Percentiles rank a stretch among this genome's conserved stretches.
Conservation (phyloP, 2,797 vertebrate species). For the Ibycter americanus region DNA sequence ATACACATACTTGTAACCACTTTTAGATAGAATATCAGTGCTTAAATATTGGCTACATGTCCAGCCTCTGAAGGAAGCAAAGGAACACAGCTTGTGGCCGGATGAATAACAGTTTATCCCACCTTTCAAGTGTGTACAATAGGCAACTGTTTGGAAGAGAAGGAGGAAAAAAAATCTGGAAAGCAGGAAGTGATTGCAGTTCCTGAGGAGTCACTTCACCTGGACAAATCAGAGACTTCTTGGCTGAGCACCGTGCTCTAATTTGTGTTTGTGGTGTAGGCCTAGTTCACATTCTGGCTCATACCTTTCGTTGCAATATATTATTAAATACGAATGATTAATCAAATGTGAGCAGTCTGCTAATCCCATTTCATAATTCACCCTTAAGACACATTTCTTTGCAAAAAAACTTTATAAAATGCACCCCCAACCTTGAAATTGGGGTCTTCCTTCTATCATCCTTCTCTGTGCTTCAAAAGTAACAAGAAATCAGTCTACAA, state of each 20-base stretch:
- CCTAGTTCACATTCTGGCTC: background rate
- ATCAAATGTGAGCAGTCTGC: background rate
- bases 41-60: background rate
- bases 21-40: background rate
- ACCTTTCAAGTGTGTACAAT: background rate
- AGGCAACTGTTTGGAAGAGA: background rate
- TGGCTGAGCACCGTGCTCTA: background rate
- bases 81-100: background rate
- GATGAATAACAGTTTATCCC: background rate
- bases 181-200: background rate
- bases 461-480: background rate
- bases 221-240: background rate
- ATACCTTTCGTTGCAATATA: background rate
- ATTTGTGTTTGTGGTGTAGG: background rate
- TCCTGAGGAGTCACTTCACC: background rate
- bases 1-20: accelerated
- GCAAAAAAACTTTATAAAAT: background rate
- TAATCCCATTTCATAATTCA: background rate
- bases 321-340: background rate
- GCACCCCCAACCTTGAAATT: background rate
- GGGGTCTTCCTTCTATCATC: background rate
- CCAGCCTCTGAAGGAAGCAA: background rate
- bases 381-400: background rate
- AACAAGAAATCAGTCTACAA: background rate
- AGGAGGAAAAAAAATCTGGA: background rate